Evolutionary conservation across 2,888 invertebrate genomes (phyloP), one percentile per base, ranked within the genome.

Genomic region (Cylindroiulus punctatus): DNA sequence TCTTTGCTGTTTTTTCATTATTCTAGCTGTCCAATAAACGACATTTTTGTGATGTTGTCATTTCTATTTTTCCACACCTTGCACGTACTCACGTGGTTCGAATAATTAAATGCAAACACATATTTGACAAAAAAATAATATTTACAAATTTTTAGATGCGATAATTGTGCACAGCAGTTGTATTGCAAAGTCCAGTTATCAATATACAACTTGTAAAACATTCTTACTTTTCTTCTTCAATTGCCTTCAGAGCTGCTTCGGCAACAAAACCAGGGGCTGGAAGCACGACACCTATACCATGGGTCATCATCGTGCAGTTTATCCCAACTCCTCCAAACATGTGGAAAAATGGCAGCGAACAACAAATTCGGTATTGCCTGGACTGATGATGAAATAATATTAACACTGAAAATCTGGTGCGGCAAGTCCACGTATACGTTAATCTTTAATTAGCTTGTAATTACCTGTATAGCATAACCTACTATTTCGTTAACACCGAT

Each of bases 331-430:
- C 93, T 0, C 96, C 97, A 90, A 94, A 96, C 47, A 94, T 95
- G 90, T 97, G 97, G 90, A 96, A 97, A 32, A 96, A 92, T 0
- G 96, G 96, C 30, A 95, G 94, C 89, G 95, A 94, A 0, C 91
- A 87, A 88, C 92, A 92, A 17, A 91, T 22, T 42, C 81, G 81
- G 22, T 86, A 44, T 22, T 65, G 26, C 65, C 26, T 65, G 1
- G 65, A 26, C 93, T 90, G 95, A 95, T 96, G 96, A 96, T 4
- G 96, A 96, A 12, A 96, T 96, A 0, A 96, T 96, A 89, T 84
- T 7, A 7, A 22, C n/a, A 84, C 19, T 42, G 44, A 12, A 4
- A 19, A 84, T 47, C n/a, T 22, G 17, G 7, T 26, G 7, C 22
- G 22, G 26, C 12, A 26, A 47, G 5, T 10, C 40, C 14, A 14